A percentile compares a stretch with the other conserved stretches of the same genome.
Conservation (phyloP, 2,797 vertebrate species). For the Enoplosus armatus region DNA sequence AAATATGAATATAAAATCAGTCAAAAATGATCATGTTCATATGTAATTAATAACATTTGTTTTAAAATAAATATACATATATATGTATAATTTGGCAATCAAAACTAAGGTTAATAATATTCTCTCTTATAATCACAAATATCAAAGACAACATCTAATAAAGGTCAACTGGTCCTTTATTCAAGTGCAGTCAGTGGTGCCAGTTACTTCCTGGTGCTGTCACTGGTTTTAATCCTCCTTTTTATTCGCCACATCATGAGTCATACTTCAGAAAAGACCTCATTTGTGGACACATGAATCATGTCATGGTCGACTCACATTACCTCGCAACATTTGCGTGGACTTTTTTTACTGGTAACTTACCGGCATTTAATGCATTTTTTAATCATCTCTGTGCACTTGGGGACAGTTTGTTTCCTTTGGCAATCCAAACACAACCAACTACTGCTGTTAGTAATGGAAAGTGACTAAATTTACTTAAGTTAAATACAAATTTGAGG, state of each 20-base stretch:
- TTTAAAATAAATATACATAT: too few species aligned
- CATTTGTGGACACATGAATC: conserved; percentile 19
- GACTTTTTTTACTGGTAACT: background rate
- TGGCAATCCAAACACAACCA: background rate
- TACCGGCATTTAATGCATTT: background rate
- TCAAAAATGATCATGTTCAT: background rate
- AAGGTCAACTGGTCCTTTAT: background rate
- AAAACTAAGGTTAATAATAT: background rate
- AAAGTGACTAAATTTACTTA: too few species aligned
- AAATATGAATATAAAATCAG: background rate
- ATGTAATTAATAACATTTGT: conserved; percentile 1
- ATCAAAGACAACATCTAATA: background rate
- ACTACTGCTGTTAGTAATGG: background rate
- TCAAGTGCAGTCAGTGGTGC: background rate
- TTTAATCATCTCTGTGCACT: background rate
- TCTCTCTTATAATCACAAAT: background rate
- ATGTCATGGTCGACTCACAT: background rate
- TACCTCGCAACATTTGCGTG: background rate
- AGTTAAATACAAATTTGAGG: background rate
- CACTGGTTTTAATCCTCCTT: background rate
- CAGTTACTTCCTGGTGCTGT: background rate
- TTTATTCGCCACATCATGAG: conserved; percentile 14
- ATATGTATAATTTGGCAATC: background rate
- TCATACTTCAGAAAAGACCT: conserved; percentile 15
- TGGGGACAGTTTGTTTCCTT: too few species aligned